A percentile compares a stretch with the other conserved stretches of the same genome.
Evolutionary conservation across 2,888 invertebrate species (phyloP).

Genomic region (Myathropa florea): DNA sequence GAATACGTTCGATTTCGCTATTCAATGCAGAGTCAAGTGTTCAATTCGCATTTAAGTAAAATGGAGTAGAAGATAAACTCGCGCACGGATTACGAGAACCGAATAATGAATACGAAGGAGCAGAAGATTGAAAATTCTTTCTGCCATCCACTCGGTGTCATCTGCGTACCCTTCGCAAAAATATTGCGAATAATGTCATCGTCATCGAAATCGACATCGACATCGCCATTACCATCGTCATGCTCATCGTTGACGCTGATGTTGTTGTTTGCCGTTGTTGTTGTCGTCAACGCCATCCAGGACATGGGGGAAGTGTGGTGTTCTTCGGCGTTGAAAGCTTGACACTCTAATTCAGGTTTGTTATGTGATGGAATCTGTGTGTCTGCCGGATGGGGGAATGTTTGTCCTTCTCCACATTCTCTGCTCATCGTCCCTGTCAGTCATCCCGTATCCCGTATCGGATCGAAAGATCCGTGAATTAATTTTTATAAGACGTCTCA

Average conservation of each 20-base stretch:
- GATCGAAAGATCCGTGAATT: constrained; percentile 48
- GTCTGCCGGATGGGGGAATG: background rate
- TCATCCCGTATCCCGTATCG: background rate
- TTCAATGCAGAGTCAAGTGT: constrained; percentile 67
- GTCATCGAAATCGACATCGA: constrained; percentile 22
- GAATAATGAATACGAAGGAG: constrained; percentile 71
- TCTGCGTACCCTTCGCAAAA: constrained; percentile 49
- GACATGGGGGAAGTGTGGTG: background rate
- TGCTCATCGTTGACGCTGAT: background rate
- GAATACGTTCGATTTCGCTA: constrained; percentile 66
- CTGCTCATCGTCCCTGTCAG: background rate
- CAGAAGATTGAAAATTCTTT: constrained; percentile 70
- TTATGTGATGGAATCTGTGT: constrained; percentile 53
- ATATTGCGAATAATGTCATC: constrained; percentile 62
- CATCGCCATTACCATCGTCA: background rate
- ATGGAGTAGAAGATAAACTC: constrained; percentile 71
- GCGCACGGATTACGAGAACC: constrained; percentile 69
- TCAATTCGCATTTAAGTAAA: constrained; percentile 71
- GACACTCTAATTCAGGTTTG: constrained; percentile 66
- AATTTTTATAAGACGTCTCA: constrained; percentile 58
- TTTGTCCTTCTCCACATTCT: constrained; percentile 12
- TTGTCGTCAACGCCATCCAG: background rate
- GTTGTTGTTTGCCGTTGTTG: background rate
- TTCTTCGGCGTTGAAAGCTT: constrained; percentile 46
- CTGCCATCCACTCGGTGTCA: constrained; percentile 60